Evolutionary conservation across 1,140 invertebrate genomes (phyloP).

Genomic region (Campodea augens): DNA sequence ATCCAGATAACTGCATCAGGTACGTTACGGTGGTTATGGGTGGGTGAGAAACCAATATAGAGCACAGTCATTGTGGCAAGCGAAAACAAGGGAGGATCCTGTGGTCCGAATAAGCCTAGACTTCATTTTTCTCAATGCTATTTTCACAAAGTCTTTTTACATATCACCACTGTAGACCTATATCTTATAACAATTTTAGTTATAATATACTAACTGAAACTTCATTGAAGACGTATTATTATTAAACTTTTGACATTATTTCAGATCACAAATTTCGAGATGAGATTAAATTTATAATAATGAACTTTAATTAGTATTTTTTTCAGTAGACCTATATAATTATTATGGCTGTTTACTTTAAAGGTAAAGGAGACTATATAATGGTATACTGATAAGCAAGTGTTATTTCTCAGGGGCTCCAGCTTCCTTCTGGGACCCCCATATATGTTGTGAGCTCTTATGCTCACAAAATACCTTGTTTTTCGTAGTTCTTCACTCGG

Average conservation of each 20-base stretch:
- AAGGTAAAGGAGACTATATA: neutral
- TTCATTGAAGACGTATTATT: constrained; percentile 4
- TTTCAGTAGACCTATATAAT: constrained; percentile 7
- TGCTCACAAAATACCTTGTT: neutral
- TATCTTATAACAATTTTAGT: neutral
- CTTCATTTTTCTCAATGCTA: too few relatives aligned
- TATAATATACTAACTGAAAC: neutral
- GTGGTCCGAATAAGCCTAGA: too few relatives aligned
- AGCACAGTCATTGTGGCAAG: too few relatives aligned
- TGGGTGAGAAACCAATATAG: too few relatives aligned
- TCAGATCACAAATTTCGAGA: too few relatives aligned
- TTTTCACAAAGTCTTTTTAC: too few relatives aligned
- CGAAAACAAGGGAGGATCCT: too few relatives aligned
- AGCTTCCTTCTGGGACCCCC: neutral
- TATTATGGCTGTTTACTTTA: constrained; percentile 4
- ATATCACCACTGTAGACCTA: too few relatives aligned
- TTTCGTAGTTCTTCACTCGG: too few relatives aligned
- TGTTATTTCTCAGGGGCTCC: neutral
- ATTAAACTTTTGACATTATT: constrained; percentile 2
- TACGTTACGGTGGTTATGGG: too few relatives aligned
- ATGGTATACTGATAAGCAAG: neutral
- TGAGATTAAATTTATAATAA: constrained; percentile 6
- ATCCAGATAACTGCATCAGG: constrained; percentile 86
- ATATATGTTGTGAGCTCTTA: neutral
- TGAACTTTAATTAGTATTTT: constrained; percentile 8